Evolutionary conservation across 2,113 vertebrate species (phyloP), one percentile per base, ranked within the genome.

Genomic region (Verasper variegatus): DNA sequence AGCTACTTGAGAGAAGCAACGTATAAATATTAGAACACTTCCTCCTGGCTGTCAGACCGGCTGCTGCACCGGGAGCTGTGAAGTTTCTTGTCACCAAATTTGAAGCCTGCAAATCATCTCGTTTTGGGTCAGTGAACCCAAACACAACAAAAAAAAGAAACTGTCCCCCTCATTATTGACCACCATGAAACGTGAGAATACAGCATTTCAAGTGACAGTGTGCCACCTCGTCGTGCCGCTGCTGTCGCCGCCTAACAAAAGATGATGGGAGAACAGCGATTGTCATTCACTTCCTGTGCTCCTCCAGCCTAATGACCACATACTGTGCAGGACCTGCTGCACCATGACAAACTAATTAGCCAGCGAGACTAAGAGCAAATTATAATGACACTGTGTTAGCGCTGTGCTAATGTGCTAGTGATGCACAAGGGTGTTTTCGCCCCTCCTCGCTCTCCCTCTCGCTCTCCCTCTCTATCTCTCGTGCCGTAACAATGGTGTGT

Each of bases 321-420:
- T 71, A 52, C 80, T 79, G 83, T 52, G 73, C 77, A 74, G 73
- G 81, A 88, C 89, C 88, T 78, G 77, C 84, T 90, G 78, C 88
- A 86, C 78, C 80, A 69, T 84, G 86, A 92, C 91, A 85, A 88
- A 82, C 82, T 92, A 94, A 94, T 94, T 92, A 94, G 87, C 86
- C 78, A 67, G 72, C 60, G 68, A 87, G 82, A 89, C 82, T 87
- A 86, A 87, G 81, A 92, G 89, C 81, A 89, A 88, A 93, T 91
- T 84, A 88, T 91, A 92, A 92, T 85, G 89, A 93, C 86, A 88
- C 72, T 82, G 84, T 77, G 84, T 92, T 90, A 92, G 88, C 51
- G 71, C 74, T 78, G 82, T 40, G 79, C 76, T 93, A 90, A 92
- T 91, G 89, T 83, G 83, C 76, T 70, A 81, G 78, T 78, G 84